Conservation (phyloP, 2,888 invertebrate species). For the Callimorpha dominula region DNA sequence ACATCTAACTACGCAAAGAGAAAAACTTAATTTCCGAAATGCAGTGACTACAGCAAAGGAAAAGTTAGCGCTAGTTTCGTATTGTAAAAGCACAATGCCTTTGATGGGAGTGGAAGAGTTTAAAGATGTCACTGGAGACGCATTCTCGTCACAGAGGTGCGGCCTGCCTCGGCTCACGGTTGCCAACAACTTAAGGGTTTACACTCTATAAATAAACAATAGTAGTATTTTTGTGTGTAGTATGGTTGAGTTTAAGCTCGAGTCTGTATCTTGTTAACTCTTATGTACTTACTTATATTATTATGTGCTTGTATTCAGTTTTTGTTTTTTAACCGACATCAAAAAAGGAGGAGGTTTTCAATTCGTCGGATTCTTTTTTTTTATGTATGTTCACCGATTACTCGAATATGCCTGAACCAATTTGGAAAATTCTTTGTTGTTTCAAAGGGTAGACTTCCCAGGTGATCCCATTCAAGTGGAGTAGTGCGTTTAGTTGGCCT, state of each 20-base stretch:
- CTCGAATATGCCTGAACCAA: too few relatives aligned
- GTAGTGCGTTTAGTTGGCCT: too few relatives aligned
- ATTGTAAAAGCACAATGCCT: conserved; percentile 48
- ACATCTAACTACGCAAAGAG: conserved; percentile 7
- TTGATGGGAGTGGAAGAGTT: conserved; percentile 48
- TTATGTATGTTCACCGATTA: too few relatives aligned
- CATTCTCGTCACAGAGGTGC: conserved; percentile 48
- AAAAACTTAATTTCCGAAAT: conserved; percentile 15
- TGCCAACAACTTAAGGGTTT: conserved; percentile 47
- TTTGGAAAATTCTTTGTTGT: too few relatives aligned
- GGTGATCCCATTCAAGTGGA: too few relatives aligned
- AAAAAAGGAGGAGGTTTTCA: too few relatives aligned
- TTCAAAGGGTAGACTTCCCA: too few relatives aligned
- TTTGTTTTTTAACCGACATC: too few relatives aligned
- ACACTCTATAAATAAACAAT: conserved; percentile 1
- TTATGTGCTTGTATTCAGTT: too few relatives aligned
- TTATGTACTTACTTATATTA: not conserved
- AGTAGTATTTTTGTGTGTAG: not conserved
- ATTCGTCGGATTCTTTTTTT: too few relatives aligned
- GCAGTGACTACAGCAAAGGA: conserved; percentile 21
- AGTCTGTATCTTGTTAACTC: not conserved
- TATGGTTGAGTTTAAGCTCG: not conserved
- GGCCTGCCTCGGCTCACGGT: conserved; percentile 47
- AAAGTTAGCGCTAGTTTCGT: conserved; percentile 39
- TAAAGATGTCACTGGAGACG: conserved; percentile 49